phyloP scores from a whole-genome alignment of 2,797 vertebrate species.

The Sebastes goodei region DNA sequence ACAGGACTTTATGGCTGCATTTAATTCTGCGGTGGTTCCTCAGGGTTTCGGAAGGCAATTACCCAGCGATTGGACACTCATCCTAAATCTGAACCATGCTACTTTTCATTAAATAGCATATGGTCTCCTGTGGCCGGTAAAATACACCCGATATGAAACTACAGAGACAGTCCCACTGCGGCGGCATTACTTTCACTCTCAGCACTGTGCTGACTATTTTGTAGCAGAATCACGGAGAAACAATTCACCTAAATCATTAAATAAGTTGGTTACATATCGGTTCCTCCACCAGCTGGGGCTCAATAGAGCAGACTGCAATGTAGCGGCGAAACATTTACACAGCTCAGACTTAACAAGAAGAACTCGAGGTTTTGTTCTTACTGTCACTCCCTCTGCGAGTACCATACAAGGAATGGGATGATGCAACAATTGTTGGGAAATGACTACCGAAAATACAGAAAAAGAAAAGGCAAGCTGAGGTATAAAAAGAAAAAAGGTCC shows the following conservation, averaged over 20 bases:
- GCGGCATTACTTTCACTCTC: slow-evolving; percentile 1
- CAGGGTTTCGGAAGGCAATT: slow-evolving; percentile 67
- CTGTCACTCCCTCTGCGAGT: not conserved
- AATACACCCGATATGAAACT: slow-evolving; percentile 45
- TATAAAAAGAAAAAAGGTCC: not conserved
- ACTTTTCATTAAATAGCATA: slow-evolving; percentile 73
- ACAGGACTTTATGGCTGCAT: slow-evolving; percentile 49
- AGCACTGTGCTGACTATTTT: not conserved
- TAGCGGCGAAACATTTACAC: slow-evolving; percentile 1
- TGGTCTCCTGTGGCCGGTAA: slow-evolving; percentile 55
- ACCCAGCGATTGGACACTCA: slow-evolving; percentile 51
- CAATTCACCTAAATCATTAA: not conserved
- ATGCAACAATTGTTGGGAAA: not conserved
- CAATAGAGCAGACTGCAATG: not conserved
- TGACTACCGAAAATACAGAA: not conserved
- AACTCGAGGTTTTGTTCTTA: not conserved
- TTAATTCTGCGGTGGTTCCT: slow-evolving; percentile 63
- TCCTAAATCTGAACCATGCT: slow-evolving; percentile 65
- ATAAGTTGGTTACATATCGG: not conserved
- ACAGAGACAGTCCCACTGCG: slow-evolving; percentile 28
- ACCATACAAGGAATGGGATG: not conserved
- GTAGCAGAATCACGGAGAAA: not conserved
- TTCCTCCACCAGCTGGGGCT: not conserved
- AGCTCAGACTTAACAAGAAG: not conserved
- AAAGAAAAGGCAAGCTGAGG: not conserved